phyloP scores from a whole-genome alignment of 1,140 invertebrate species.

The Bombus sibiricus region DNA sequence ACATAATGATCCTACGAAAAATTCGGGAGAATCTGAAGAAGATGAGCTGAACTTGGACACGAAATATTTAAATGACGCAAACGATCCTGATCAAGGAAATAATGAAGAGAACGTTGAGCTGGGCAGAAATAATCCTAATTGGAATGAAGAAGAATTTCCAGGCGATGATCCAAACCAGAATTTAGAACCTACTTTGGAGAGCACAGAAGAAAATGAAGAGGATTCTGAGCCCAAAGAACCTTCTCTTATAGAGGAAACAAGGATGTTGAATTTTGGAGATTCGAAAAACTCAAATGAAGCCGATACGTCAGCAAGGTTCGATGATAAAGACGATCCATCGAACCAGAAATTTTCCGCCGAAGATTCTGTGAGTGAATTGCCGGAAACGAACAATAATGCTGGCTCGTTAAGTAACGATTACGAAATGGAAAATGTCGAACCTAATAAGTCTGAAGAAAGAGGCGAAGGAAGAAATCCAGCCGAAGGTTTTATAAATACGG shows the following conservation, averaged over 20 bases:
- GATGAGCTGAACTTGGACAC: no score
- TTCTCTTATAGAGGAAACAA: not conserved
- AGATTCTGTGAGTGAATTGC: slow-evolving; percentile 7
- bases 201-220: no score
- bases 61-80: no score
- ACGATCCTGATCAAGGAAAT: no score
- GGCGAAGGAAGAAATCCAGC: not conserved
- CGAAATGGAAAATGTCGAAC: not conserved
- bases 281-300: not conserved
- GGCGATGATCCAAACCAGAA: no score
- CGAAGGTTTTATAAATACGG: not conserved
- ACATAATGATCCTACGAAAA: no score
- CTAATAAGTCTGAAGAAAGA: not conserved
- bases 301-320: not conserved
- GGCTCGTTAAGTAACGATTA: slow-evolving; percentile 3
- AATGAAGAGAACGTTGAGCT: no score
- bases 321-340: not conserved
- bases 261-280: not conserved
- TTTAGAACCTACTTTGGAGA: no score
- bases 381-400: slow-evolving; percentile 14
- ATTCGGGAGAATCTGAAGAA: no score
- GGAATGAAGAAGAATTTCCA: no score
- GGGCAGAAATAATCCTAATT: no score
- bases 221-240: not conserved
- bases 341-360: not conserved